phyloP scores from a whole-genome alignment of 2,797 vertebrate species.

The Gymnodraco acuticeps region DNA sequence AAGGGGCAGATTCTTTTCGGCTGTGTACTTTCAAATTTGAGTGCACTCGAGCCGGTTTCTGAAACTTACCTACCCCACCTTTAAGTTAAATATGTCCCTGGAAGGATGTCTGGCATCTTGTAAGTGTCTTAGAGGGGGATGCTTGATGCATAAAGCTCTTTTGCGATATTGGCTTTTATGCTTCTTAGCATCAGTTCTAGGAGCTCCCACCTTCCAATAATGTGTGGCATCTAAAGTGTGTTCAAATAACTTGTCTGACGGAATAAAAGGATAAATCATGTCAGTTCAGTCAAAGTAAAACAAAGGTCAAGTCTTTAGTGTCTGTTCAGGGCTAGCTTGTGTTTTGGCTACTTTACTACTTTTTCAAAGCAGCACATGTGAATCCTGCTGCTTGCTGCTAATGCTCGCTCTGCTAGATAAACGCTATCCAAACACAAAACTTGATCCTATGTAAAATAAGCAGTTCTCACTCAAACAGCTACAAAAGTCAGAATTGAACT shows the following conservation, averaged over 20 bases:
- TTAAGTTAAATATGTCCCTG: neutral
- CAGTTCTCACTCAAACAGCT: neutral
- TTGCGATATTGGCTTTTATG: too few species aligned
- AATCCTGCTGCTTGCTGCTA: conserved; percentile 17
- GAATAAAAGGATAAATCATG: neutral
- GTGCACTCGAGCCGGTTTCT: too few species aligned
- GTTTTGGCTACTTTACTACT: conserved; percentile 3
- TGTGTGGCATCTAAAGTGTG: neutral
- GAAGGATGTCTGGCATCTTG: neutral
- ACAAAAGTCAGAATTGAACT: neutral
- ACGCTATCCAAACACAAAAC: conserved; percentile 29
- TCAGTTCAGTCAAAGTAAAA: neutral
- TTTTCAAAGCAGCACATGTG: conserved; percentile 9
- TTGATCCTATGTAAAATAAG: conserved; percentile 14
- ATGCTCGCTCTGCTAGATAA: conserved; percentile 12
- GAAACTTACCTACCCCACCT: too few species aligned
- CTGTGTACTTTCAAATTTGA: too few species aligned
- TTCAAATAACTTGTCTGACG: neutral
- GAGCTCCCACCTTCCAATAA: neutral
- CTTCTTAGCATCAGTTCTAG: neutral
- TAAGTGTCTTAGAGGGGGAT: neutral
- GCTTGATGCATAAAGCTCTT: neutral
- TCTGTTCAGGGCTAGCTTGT: conserved; percentile 7
- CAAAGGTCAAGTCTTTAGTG: neutral
- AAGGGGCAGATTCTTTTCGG: too few species aligned